phyloP scores from a whole-genome alignment of 2,888 invertebrate species.

The Nomada goodeniana region DNA sequence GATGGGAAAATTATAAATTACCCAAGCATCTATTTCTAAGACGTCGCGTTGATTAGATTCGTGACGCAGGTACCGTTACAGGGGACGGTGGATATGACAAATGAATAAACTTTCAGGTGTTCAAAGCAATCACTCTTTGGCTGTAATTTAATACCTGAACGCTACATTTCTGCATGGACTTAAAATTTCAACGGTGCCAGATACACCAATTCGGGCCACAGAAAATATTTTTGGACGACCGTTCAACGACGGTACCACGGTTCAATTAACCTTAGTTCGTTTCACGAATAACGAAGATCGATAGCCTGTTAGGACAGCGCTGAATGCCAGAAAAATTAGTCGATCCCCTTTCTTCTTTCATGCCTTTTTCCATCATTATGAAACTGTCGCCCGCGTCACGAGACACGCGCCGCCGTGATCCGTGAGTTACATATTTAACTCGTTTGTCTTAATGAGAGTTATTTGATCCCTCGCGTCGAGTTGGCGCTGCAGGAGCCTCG shows the following conservation, averaged over 20 bases:
- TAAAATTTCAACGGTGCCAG: too few relatives aligned
- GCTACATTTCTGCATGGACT: not conserved
- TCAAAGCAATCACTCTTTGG: too few relatives aligned
- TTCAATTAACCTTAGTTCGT: conserved; percentile 21
- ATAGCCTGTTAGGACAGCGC: conserved; percentile 21
- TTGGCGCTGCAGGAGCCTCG: conserved; percentile 67
- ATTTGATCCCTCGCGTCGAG: conserved; percentile 71
- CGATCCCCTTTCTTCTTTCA: not conserved
- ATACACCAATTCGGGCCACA: too few relatives aligned
- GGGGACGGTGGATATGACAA: too few relatives aligned
- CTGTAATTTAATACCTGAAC: too few relatives aligned
- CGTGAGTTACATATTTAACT: conserved; percentile 62
- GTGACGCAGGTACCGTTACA: too few relatives aligned
- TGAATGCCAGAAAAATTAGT: conserved; percentile 42
- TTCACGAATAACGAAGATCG: conserved; percentile 25
- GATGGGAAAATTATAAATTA: not conserved
- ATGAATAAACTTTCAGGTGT: too few relatives aligned
- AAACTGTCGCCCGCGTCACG: conserved; percentile 10
- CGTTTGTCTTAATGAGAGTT: conserved; percentile 74
- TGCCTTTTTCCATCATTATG: conserved; percentile 1
- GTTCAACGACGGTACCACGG: not conserved
- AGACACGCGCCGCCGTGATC: conserved; percentile 39
- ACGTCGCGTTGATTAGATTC: too few relatives aligned
- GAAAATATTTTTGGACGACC: not conserved
- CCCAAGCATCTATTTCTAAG: too few relatives aligned